Evolutionary conservation across 2,113 vertebrate species (phyloP), one percentile per base, ranked within the genome.

Genomic region (Halichoerus grypus): DNA sequence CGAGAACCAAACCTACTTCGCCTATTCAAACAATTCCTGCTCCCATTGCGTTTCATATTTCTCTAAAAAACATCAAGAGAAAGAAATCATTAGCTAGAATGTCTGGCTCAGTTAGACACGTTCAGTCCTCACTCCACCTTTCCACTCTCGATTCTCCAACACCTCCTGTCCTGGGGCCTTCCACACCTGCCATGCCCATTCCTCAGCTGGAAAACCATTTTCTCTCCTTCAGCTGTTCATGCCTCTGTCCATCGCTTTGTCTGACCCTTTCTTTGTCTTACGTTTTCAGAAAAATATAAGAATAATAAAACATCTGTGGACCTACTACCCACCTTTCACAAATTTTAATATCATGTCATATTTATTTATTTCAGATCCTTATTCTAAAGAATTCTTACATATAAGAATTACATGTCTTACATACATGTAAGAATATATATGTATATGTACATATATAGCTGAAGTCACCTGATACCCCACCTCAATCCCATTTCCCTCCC

Each of bases 41-140:
- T 99, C 46, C 99, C 99, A 39, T 99, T 99, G 83, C 99, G 98
- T 98, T 99, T 99, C 98, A 99, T 99, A 98, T 99, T 99, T 96
- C 99, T 99, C 99, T 99, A 98, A 95, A 98, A 97, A 93, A 92
- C 31, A 98, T 65, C 84, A 97, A 86, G 81, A 92, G 0, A 80
- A 19, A 81, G 63, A 77, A 72, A 92, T 96, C 51, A 98, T 94
- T 90, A 61, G 49, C 63, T 5, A 49, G 39, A 93, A 91, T 2
- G 57, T 85, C 53, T 49, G 31, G 88, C 36, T 89, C n/a, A 90
- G 46, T 57, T 69, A 36, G 8, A n/a, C 28, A 33, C 4, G 33
- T 26, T 81, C 19, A 33, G 69, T 28, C 36, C 67, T 84, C 74
- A 96, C 0, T 21, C 39, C 18, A 65, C 19, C 84, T 77, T 80